phyloP scores from a whole-genome alignment of 2,797 vertebrate species.

The Enteromius treurensis region DNA sequence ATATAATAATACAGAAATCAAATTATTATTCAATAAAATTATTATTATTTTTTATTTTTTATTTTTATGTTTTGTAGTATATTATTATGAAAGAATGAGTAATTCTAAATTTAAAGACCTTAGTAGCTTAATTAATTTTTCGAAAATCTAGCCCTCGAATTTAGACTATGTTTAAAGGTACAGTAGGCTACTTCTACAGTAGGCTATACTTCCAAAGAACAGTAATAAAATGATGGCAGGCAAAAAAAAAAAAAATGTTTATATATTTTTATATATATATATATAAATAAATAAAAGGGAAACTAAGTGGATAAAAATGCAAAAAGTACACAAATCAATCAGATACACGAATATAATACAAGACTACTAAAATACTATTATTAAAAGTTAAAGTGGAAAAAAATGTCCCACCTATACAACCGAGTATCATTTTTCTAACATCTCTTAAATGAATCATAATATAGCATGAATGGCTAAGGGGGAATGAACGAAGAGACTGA shows the following conservation, averaged over 20 bases:
- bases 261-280: no score
- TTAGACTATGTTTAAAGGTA: neutral
- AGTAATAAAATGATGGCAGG: neutral
- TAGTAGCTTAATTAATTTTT: neutral
- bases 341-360: neutral
- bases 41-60: neutral
- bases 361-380: neutral
- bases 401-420: neutral
- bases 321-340: neutral
- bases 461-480: slow-evolving; percentile 26
- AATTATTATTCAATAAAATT: no score
- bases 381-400: neutral
- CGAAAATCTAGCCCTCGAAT: neutral
- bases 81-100: neutral
- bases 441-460: slow-evolving; percentile 7
- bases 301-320: neutral
- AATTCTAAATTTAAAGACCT: neutral
- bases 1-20: neutral
- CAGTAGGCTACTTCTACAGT: neutral
- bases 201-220: neutral
- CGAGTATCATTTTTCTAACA: slow-evolving; percentile 7
- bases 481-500: slow-evolving; percentile 13
- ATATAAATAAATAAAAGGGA: no score
- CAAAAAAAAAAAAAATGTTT: neutral
- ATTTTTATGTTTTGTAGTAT: neutral